A percentile compares a stretch with the other conserved stretches of the same genome.
phyloP scores from a whole-genome alignment of 2,888 invertebrate genomes.

The Acrocyrtus sp. region DNA sequence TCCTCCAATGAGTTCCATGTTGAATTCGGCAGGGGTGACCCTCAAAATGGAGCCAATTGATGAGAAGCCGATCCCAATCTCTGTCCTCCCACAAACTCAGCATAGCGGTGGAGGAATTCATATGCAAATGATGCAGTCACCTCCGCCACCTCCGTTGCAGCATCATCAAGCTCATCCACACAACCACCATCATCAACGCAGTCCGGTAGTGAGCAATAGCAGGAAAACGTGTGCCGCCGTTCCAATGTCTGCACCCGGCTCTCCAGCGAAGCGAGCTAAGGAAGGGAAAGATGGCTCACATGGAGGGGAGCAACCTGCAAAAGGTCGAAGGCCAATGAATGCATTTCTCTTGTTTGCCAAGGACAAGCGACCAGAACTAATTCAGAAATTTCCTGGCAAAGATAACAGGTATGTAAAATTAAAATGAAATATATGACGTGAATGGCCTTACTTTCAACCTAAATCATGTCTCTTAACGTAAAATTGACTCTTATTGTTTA shows the following conservation, averaged over 20 bases:
- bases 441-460: neutral
- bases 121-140: slow-evolving; percentile 41
- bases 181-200: slow-evolving; percentile 17
- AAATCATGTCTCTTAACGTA: slow-evolving; percentile 6
- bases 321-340: slow-evolving; percentile 68
- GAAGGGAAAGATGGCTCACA: slow-evolving; percentile 34
- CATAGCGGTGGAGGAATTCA: slow-evolving; percentile 21
- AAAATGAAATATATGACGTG: neutral
- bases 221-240: slow-evolving; percentile 50
- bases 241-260: slow-evolving; percentile 44
- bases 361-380: slow-evolving; percentile 67
- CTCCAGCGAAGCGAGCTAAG: slow-evolving; percentile 52
- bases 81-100: slow-evolving; percentile 53
- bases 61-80: slow-evolving; percentile 55
- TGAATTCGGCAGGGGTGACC: slow-evolving; percentile 10
- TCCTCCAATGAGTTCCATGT: slow-evolving; percentile 14
- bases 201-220: slow-evolving; percentile 31
- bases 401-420: slow-evolving; percentile 69
- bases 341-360: slow-evolving; percentile 70
- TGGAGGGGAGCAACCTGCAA: slow-evolving; percentile 52
- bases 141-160: slow-evolving; percentile 37
- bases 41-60: slow-evolving; percentile 54
- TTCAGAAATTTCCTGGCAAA: slow-evolving; percentile 69
- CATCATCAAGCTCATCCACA: slow-evolving; percentile 32
- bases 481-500: slow-evolving; percentile 40